Percentiles rank a stretch among this genome's conserved stretches.
phyloP scores from a whole-genome alignment of 2,113 vertebrate genomes.

The Sterrhoptilus dennistouni region DNA sequence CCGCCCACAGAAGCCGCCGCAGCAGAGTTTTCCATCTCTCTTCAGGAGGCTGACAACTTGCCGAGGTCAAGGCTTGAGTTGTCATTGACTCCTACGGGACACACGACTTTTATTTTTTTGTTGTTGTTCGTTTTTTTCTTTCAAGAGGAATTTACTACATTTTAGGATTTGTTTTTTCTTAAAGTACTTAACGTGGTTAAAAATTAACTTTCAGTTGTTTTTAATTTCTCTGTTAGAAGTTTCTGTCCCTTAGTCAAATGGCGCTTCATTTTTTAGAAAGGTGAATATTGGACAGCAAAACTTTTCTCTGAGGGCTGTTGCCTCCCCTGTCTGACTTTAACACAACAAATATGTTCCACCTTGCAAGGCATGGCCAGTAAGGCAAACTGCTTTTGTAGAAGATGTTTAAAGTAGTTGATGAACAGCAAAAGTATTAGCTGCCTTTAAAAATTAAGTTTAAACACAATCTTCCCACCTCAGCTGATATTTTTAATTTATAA shows the following conservation, averaged over 20 bases:
- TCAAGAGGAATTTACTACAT: neutral
- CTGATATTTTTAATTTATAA: neutral
- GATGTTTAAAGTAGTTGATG: neutral
- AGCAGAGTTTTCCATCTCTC: neutral
- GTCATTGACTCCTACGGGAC: neutral
- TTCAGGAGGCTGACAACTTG: neutral
- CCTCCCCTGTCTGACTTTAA: neutral
- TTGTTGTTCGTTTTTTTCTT: too few relatives aligned
- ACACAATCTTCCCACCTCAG: neutral
- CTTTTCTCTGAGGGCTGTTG: neutral
- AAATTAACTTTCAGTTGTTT: neutral
- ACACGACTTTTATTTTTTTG: accelerated
- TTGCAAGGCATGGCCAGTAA: neutral
- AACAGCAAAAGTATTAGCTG: neutral
- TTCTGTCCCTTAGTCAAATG: neutral
- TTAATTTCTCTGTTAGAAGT: neutral
- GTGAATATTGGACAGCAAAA: neutral
- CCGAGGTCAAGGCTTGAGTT: neutral
- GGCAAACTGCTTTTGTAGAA: neutral
- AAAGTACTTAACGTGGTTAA: neutral
- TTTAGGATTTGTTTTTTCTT: neutral
- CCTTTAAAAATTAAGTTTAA: neutral
- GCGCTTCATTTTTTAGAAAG: neutral
- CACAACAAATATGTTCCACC: neutral
- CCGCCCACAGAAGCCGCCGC: accelerated